These are phyloP conservation scores for Anser cygnoides DNA, from an alignment of 2,113 vertebrate species.

Conservation along the genomic window DNA sequence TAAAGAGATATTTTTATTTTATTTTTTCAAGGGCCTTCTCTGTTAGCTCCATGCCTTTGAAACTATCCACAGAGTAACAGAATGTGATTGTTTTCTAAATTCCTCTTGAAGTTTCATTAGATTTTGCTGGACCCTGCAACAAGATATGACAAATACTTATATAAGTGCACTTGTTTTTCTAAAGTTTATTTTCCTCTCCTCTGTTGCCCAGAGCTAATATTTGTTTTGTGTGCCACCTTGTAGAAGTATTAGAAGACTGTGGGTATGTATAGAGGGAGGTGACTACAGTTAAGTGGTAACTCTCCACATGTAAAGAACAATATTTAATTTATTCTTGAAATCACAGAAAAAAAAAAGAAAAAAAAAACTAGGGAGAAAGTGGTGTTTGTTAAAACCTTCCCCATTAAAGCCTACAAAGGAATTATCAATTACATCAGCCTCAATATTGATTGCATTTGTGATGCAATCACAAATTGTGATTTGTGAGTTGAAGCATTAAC, in stretches of 20 bases:
- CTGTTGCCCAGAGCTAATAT: background rate
- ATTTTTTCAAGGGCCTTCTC: background rate
- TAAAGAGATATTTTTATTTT: background rate
- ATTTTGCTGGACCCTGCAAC: background rate
- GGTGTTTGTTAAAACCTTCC: background rate
- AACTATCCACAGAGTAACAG: background rate
- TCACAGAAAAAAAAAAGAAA: background rate
- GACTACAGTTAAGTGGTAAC: background rate
- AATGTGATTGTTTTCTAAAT: background rate
- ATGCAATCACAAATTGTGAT: too few relatives aligned
- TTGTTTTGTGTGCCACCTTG: background rate
- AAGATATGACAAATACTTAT: background rate
- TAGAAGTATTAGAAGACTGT: background rate
- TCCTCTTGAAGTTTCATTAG: background rate
- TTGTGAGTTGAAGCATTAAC: background rate
- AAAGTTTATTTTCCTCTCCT: background rate
- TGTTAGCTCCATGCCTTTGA: background rate
- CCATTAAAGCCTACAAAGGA: background rate
- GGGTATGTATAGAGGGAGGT: background rate
- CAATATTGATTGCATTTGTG: background rate
- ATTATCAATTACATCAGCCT: background rate
- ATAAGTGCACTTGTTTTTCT: background rate
- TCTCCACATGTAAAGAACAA: background rate
- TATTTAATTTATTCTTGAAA: background rate
- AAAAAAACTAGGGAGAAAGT: background rate